A percentile compares a stretch with the other conserved stretches of the same genome.
These are phyloP conservation scores for Keiferia lycopersicella DNA, from an alignment of 2,888 invertebrate species.

Conservation along the genomic window DNA sequence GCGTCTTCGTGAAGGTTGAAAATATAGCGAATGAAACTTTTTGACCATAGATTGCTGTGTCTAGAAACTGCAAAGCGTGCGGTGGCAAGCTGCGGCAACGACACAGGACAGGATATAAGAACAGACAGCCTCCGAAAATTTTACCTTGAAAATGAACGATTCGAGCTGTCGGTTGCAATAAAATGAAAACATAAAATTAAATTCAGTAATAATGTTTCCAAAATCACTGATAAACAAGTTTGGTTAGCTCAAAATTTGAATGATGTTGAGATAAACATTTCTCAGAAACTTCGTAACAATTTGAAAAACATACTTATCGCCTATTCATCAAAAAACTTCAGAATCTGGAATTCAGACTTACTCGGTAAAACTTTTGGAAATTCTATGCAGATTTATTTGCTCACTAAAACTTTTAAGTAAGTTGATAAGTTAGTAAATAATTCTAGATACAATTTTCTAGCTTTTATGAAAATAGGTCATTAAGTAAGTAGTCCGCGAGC, in stretches of 20 bases:
- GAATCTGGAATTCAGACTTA: conserved; percentile 6
- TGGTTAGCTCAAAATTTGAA: neutral
- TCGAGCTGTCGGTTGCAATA: conserved; percentile 78
- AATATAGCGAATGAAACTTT: conserved; percentile 5
- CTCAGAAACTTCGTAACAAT: neutral
- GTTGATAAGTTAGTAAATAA: too few relatives aligned
- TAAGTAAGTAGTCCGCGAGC: neutral
- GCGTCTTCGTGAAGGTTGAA: neutral
- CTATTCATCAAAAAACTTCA: conserved; percentile 1
- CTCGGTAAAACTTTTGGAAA: neutral
- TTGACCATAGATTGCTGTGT: neutral
- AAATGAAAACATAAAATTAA: conserved; percentile 62
- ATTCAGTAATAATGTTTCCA: conserved; percentile 32
- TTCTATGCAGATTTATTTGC: too few relatives aligned
- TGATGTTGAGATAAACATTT: neutral
- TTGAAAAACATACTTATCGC: neutral
- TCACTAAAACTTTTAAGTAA: neutral
- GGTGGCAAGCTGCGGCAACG: conserved; percentile 35
- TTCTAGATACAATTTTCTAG: neutral
- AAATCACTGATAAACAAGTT: conserved; percentile 3
- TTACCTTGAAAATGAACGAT: conserved; percentile 79
- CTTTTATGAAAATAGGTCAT: neutral
- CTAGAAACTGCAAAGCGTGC: conserved; percentile 24
- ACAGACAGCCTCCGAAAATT: conserved; percentile 48
- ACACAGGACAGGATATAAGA: conserved; percentile 49